These are phyloP conservation scores for Enteromius afrohamiltoni DNA, from an alignment of 2,797 vertebrate genomes.

Conservation along the genomic window DNA sequence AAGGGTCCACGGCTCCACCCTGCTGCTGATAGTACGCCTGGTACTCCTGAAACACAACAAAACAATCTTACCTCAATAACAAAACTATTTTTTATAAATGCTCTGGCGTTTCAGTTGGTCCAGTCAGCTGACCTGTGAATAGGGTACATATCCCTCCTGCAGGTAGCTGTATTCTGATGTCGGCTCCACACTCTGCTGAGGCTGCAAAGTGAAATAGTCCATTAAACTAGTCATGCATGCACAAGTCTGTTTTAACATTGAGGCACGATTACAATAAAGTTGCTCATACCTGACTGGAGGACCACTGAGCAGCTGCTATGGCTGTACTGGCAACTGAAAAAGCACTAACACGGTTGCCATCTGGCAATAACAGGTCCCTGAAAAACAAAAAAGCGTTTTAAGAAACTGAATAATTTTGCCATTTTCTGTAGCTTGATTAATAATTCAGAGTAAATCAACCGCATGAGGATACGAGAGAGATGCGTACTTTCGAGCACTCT, in stretches of 20 bases:
- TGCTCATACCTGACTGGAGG: constrained; percentile 89
- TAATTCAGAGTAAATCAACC: neutral
- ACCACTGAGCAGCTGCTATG: constrained; percentile 99
- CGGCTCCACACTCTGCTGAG: constrained; percentile 86
- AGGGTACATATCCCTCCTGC: constrained; percentile 88
- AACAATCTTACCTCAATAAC: neutral
- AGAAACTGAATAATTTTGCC: neutral
- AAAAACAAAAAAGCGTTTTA: neutral
- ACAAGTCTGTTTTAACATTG: neutral
- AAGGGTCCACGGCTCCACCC: constrained; percentile 80
- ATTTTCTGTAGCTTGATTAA: too few species aligned
- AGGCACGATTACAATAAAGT: neutral
- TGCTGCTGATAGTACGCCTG: constrained; percentile 88
- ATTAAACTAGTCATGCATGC: neutral
- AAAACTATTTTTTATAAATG: neutral
- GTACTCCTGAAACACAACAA: constrained; percentile 77
- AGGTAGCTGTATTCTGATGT: constrained; percentile 90
- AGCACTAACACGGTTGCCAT: constrained; percentile 95
- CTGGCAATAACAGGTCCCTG: constrained; percentile 93
- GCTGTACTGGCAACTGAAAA: constrained; percentile 98
- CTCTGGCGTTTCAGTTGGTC: neutral
- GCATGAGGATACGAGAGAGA: neutral
- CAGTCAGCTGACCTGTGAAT: constrained; percentile 83
- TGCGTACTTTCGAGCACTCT: constrained; percentile 97
- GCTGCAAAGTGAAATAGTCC: constrained; percentile 67